phyloP scores from a whole-genome alignment of 2,888 invertebrate species.

The Agrochola circellaris region DNA sequence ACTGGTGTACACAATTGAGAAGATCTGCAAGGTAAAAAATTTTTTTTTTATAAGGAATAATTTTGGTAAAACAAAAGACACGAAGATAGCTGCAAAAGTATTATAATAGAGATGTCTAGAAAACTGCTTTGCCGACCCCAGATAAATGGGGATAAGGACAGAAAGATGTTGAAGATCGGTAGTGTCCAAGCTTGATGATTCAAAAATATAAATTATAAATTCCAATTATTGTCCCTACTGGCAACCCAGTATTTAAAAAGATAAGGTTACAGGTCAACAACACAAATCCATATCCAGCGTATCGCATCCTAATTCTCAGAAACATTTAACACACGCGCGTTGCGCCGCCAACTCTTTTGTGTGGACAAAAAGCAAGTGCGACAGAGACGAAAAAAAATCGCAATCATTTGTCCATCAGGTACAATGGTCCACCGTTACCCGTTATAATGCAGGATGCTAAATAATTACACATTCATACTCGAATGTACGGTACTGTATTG shows the following conservation, averaged over 20 bases:
- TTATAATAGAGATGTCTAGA: no score
- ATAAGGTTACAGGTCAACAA: slow-evolving; percentile 28
- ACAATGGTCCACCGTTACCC: slow-evolving; percentile 85
- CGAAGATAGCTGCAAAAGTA: no score
- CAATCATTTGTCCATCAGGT: slow-evolving; percentile 87
- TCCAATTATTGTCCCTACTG: no score
- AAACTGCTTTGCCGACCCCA: no score
- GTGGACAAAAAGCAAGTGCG: slow-evolving; percentile 60
- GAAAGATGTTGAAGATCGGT: no score
- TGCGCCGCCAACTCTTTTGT: slow-evolving; percentile 66
- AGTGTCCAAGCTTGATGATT: no score
- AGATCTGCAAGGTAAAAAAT: neutral
- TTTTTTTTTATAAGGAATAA: no score
- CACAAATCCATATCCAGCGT: slow-evolving; percentile 52
- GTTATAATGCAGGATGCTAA: slow-evolving; percentile 83
- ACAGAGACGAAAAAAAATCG: slow-evolving; percentile 73
- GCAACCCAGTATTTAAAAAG: no score
- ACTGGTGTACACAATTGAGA: no score
- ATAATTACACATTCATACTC: slow-evolving; percentile 86
- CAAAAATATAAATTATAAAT: no score
- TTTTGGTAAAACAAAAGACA: no score
- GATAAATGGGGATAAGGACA: no score
- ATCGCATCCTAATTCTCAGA: slow-evolving; percentile 67
- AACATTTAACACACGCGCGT: slow-evolving; percentile 64
- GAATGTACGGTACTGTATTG: slow-evolving; percentile 72